Conservation (phyloP, 2,888 invertebrate species). For the Dolomedes plantarius region DNA sequence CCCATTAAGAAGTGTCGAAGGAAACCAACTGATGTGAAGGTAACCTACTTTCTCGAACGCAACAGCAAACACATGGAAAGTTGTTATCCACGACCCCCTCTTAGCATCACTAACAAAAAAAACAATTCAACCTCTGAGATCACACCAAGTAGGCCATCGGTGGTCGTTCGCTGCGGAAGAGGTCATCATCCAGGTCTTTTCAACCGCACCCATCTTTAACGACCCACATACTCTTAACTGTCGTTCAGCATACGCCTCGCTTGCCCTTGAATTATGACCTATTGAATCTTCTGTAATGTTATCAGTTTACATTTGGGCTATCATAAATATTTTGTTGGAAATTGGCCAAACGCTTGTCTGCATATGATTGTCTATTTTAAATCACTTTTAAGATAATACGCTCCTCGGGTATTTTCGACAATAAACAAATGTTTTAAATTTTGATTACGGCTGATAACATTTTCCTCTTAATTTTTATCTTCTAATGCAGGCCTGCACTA, state of each 20-base stretch:
- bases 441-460: no score
- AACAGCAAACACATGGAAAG: not conserved
- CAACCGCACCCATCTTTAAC: slow-evolving; percentile 15
- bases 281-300: not conserved
- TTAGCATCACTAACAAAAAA: no score
- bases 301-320: not conserved
- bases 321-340: no score
- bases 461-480: no score
- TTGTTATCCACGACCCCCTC: no score
- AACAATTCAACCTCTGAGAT: not conserved
- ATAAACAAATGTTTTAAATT: no score
- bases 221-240: no score
- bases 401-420: no score
- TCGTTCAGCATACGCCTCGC: not conserved
- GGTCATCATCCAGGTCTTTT: slow-evolving; percentile 28
- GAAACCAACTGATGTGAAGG: not conserved
- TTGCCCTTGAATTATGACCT: not conserved
- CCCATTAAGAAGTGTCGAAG: not conserved
- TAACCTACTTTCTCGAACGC: not conserved
- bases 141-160: slow-evolving; percentile 19
- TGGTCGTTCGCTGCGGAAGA: not conserved
- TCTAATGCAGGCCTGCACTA: no score
- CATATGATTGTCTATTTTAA: no score
- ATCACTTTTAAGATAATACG: no score
- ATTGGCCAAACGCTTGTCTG: no score